These are phyloP conservation scores for Calephelis nemesis DNA, from an alignment of 1,140 invertebrate genomes.

Conservation along the genomic window DNA sequence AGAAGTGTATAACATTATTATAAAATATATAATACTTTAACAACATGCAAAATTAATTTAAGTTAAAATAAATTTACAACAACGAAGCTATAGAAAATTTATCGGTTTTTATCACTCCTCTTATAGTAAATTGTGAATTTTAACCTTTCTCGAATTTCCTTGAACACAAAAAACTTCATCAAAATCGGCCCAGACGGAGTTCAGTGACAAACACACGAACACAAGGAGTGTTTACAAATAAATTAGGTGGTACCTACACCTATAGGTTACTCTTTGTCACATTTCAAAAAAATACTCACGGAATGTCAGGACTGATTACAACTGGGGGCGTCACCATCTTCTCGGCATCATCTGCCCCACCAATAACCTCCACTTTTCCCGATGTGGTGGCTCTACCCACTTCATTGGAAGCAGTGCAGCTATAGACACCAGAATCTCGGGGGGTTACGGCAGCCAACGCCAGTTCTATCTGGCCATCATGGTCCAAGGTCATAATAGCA, in stretches of 20 bases:
- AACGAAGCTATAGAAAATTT: too few species aligned
- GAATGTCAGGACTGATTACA: constrained; percentile 79
- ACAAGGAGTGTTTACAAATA: too few species aligned
- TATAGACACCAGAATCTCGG: constrained; percentile 92
- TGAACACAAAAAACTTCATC: too few species aligned
- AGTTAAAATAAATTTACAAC: too few species aligned
- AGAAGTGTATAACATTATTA: constrained; percentile 25
- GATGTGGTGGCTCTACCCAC: constrained; percentile 89
- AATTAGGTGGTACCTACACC: not conserved
- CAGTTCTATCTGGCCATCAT: constrained; percentile 89
- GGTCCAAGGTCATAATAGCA: constrained; percentile 86
- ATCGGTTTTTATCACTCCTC: too few species aligned
- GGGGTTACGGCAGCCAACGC: constrained; percentile 82
- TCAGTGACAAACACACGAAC: too few species aligned
- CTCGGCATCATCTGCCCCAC: constrained; percentile 49
- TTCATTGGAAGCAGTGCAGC: constrained; percentile 91
- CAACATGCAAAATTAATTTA: too few species aligned
- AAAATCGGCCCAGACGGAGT: too few species aligned
- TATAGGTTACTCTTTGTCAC: not conserved
- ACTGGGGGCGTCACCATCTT: constrained; percentile 55
- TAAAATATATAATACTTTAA: constrained; percentile 9
- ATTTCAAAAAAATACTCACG: constrained; percentile 74
- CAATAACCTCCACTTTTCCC: constrained; percentile 83
- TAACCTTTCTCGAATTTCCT: too few species aligned
- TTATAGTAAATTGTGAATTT: too few species aligned